phyloP scores from a whole-genome alignment of 1,140 invertebrate species.

The Euglossa dilemma region DNA sequence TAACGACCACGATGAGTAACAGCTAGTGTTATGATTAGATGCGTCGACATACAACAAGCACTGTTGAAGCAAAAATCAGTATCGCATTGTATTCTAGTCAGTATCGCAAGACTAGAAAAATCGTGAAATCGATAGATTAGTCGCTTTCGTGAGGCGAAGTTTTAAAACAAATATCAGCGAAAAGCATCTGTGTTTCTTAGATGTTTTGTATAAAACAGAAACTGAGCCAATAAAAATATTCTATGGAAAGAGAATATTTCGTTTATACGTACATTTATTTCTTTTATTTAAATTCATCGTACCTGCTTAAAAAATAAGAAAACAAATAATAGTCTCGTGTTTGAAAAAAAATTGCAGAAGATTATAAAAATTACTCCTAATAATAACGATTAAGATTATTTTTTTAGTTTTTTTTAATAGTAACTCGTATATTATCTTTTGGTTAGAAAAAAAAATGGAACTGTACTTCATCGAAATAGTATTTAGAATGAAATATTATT shows the following conservation, averaged over 20 bases:
- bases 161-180: slow-evolving; percentile 61
- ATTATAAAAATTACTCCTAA: too few species aligned
- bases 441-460: too few species aligned
- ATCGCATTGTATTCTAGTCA: slow-evolving; percentile 59
- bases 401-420: too few species aligned
- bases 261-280: background rate
- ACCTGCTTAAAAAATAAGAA: too few species aligned
- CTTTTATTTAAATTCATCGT: background rate
- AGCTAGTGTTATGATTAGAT: slow-evolving; percentile 44
- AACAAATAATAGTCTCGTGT: too few species aligned
- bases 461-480: too few species aligned
- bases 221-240: slow-evolving; percentile 69
- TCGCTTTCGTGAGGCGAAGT: slow-evolving; percentile 66
- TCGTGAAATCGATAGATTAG: slow-evolving; percentile 68
- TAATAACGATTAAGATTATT: too few species aligned
- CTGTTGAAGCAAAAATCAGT: slow-evolving; percentile 52
- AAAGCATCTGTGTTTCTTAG: slow-evolving; percentile 72
- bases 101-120: slow-evolving; percentile 61
- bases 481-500: too few species aligned
- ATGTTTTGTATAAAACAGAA: slow-evolving; percentile 75
- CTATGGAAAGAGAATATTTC: slow-evolving; percentile 38
- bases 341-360: too few species aligned
- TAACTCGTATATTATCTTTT: too few species aligned
- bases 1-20: slow-evolving; percentile 32
- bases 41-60: slow-evolving; percentile 54